Base-by-base conservation (phyloP, 2,113 vertebrate species). In the Aplodontia rufa region DNA sequence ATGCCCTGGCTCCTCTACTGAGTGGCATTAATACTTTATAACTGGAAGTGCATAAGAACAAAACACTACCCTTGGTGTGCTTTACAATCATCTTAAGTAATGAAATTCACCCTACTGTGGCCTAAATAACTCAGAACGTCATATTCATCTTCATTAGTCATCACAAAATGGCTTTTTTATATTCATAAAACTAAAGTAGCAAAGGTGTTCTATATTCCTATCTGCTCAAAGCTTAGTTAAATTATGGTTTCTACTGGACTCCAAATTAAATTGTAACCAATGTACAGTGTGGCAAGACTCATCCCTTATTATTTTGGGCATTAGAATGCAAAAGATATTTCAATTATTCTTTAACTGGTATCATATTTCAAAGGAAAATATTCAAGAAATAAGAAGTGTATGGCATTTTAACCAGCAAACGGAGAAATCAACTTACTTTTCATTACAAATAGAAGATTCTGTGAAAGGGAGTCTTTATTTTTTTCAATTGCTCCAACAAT, bases 391-490 rank as follows among this genome's bases (percentile, higher is more conserved):
- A 55, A 93, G 13, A 37, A 24, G 75, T 68, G 87, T 9, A 47
- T 74, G 68, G 81, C 82, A 55, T 87, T 94, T 96, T 96, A 95
- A 97, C 81, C 30, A 75, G 87, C 19, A 78, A 28, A 17, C 62
- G 47, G 40, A 16, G 7, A 85, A 58, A 40, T 80, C 28, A 30
- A 96, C 98, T 97, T 99, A 99, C 99, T 99, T 99, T 99, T 99
- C 99, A 99, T 99, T 69, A 99, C 98, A 98, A 99, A 99, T 74
- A 99, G 16, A 95, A 99, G 99, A 98, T 99, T 99, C 98, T 99
- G 99, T 76, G 99, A 99, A 96, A 99, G 98, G 75, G 98, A 98
- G 98, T 99, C 99, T 98, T 99, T 99, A 98, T 99, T 99, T 98
- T 98, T 99, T 95, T 98, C 98, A 98, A 99, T 97, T 0, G 98